These are phyloP conservation scores for mouse (Mus musculus) DNA, from an alignment of 2,113 vertebrate species.

Conservation along the genomic window DNA sequence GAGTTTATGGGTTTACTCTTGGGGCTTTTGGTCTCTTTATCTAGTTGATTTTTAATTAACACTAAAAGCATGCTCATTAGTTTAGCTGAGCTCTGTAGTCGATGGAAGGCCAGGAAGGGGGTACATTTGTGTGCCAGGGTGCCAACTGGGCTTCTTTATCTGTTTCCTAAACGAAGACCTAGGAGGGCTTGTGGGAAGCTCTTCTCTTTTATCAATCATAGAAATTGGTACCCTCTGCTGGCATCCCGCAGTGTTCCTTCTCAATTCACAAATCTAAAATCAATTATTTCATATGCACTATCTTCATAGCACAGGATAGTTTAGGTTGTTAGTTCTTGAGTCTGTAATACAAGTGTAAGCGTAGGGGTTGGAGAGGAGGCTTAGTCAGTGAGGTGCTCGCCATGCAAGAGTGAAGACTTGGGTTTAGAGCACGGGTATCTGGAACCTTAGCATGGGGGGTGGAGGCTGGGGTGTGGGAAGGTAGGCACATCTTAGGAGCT, in stretches of 20 bases:
- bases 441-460: not conserved
- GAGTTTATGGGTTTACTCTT: not conserved
- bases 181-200: not conserved
- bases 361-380: not conserved
- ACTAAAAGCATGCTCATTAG: not conserved
- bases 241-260: not conserved
- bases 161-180: not conserved
- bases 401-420: not conserved
- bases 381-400: too few species aligned
- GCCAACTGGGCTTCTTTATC: not conserved
- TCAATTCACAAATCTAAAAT: not conserved
- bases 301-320: not conserved
- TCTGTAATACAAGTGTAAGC: slow-evolving; percentile 27
- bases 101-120: not conserved
- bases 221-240: not conserved
- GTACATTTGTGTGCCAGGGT: not conserved
- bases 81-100: not conserved
- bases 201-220: not conserved
- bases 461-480: too few species aligned
- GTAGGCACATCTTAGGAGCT: not conserved
- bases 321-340: not conserved
- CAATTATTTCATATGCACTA: not conserved
- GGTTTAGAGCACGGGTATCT: not conserved
- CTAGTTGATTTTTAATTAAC: slow-evolving; percentile 41
- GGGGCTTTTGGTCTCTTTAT: not conserved